Conservation (phyloP, 2,888 invertebrate genomes). For the Melipona beecheii region DNA sequence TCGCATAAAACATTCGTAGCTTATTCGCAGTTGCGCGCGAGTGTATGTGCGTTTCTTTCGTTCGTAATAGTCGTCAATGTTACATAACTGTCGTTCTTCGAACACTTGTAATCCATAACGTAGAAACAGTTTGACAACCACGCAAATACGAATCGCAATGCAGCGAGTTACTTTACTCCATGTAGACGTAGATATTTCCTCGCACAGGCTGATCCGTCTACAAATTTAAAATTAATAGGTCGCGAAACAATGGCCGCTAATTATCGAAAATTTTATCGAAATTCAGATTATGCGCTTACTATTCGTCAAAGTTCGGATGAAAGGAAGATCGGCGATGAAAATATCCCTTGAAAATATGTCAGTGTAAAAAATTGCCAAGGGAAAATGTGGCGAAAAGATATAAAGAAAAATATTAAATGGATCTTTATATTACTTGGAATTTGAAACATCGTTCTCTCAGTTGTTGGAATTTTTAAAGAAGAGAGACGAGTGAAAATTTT, state of each 20-base stretch:
- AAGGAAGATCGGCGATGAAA: background rate
- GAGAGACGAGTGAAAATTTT: too few species aligned
- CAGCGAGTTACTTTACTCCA: constrained; percentile 13
- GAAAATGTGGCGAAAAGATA: background rate
- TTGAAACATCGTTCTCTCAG: background rate
- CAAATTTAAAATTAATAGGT: constrained; percentile 47
- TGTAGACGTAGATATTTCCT: constrained; percentile 33
- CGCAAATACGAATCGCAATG: constrained; percentile 37
- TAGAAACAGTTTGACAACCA: constrained; percentile 26
- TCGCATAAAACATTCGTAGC: background rate
- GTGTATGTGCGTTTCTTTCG: background rate
- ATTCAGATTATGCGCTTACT: too few species aligned
- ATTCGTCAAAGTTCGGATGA: too few species aligned
- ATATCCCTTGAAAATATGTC: background rate
- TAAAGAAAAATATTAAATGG: background rate
- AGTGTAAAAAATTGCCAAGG: background rate
- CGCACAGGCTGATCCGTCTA: constrained; percentile 26
- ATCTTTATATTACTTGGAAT: too few species aligned
- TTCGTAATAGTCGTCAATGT: constrained; percentile 12
- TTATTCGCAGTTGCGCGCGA: background rate
- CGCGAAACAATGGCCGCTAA: background rate
- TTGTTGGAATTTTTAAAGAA: background rate
- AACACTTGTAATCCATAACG: constrained; percentile 23
- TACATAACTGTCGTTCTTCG: background rate
- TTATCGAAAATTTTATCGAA: too few species aligned